Conservation (phyloP, 2,797 vertebrate genomes). For the Alauda arvensis region DNA sequence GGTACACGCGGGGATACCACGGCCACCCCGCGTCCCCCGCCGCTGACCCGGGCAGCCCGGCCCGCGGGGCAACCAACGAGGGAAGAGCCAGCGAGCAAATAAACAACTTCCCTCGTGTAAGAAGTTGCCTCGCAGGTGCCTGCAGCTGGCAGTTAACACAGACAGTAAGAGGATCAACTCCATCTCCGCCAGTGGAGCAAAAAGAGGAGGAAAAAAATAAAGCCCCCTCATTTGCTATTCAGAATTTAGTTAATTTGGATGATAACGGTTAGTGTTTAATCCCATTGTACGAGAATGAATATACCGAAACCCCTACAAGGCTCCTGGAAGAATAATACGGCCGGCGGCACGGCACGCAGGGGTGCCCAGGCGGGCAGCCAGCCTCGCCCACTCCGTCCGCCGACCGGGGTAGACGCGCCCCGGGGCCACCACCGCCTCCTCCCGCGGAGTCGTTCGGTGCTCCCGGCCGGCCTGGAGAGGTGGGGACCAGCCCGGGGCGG, state of each 20-base stretch:
- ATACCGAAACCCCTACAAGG: constrained; percentile 52
- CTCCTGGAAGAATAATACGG: constrained; percentile 9
- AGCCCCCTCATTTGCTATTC: constrained; percentile 60
- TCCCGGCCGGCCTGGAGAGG: background rate
- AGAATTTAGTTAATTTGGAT: constrained; percentile 74
- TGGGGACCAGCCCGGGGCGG: background rate
- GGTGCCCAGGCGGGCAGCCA: background rate
- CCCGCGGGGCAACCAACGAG: background rate
- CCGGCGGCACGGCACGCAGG: background rate
- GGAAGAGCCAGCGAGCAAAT: constrained; percentile 26
- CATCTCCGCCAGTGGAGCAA: constrained; percentile 37
- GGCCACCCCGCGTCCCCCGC: background rate
- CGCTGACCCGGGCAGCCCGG: background rate
- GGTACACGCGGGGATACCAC: no score
- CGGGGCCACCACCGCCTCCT: background rate
- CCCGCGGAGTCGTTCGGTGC: background rate
- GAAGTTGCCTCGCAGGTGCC: constrained; percentile 54
- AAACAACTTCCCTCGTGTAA: constrained; percentile 45
- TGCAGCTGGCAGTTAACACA: constrained; percentile 78
- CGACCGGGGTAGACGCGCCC: background rate
- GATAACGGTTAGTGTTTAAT: constrained; percentile 75
- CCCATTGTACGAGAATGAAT: constrained; percentile 71
- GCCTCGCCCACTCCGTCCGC: background rate
- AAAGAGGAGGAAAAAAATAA: background rate
- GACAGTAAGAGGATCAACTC: constrained; percentile 76